Conservation (phyloP, 2,888 invertebrate genomes). For the Thecocarcelia acutangulata region DNA sequence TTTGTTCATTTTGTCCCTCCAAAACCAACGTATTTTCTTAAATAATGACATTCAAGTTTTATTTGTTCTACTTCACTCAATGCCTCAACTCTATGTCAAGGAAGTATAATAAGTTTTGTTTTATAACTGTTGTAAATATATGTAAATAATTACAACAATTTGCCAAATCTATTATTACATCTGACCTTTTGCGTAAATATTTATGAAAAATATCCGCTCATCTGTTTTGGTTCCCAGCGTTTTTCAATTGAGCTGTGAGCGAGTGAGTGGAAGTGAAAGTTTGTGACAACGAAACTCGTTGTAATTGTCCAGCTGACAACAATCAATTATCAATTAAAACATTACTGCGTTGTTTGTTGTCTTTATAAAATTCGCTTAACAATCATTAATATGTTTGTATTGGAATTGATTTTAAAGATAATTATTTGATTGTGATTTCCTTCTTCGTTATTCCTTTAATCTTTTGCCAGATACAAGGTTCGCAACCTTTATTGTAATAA, state of each 20-base stretch:
- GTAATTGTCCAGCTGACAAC: constrained; percentile 42
- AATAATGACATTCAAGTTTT: too few species aligned
- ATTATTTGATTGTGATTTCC: too few species aligned
- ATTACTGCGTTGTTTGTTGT: not conserved
- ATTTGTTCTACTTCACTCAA: not conserved
- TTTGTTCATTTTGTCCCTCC: too few species aligned
- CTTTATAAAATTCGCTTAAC: too few species aligned
- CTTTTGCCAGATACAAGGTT: too few species aligned
- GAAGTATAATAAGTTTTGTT: constrained; percentile 22
- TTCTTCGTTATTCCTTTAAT: too few species aligned
- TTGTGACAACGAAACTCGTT: constrained; percentile 22
- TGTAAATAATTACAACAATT: constrained; percentile 4
- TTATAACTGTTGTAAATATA: not conserved
- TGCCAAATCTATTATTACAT: constrained; percentile 40
- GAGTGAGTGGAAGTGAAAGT: constrained; percentile 49
- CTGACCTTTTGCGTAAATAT: constrained; percentile 45
- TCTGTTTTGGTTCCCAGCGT: constrained; percentile 26
- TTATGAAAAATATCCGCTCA: constrained; percentile 19
- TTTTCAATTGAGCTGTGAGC: not conserved
- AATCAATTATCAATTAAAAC: constrained; percentile 58
- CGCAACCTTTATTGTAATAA: too few species aligned
- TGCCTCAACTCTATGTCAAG: constrained; percentile 7
- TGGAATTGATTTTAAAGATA: too few species aligned
- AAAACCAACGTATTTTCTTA: too few species aligned
- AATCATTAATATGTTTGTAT: too few species aligned